These are phyloP conservation scores for Glossosoma conforme DNA, from an alignment of 1,140 invertebrate genomes.

Conservation along the genomic window DNA sequence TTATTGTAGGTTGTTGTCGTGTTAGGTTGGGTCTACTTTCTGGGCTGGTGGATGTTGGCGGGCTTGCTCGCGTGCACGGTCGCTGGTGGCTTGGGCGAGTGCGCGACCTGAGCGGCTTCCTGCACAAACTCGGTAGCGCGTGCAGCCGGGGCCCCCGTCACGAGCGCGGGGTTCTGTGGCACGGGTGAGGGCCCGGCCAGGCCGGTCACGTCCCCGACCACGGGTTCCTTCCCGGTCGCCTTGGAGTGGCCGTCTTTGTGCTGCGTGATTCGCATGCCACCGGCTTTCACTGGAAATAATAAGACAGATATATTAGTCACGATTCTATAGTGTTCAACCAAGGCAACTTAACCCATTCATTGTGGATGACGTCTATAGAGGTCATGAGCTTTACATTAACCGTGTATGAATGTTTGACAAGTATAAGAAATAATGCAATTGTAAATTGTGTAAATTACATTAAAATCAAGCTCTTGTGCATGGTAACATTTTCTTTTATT, in stretches of 20 bases:
- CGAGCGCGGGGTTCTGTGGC: constrained; percentile 69
- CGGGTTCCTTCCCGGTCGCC: constrained; percentile 55
- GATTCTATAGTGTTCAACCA: too few relatives aligned
- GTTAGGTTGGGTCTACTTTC: constrained; percentile 56
- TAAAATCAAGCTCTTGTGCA: too few relatives aligned
- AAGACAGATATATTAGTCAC: too few relatives aligned
- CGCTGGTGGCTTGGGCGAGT: constrained; percentile 66
- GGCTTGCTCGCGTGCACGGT: constrained; percentile 55
- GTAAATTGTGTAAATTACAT: too few relatives aligned
- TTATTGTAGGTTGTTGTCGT: neutral
- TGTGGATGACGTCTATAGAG: too few relatives aligned
- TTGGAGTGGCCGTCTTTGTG: constrained; percentile 68
- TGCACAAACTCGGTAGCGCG: constrained; percentile 85
- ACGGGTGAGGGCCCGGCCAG: constrained; percentile 49
- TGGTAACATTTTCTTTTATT: too few relatives aligned
- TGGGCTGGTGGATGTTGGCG: constrained; percentile 70
- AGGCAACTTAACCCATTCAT: too few relatives aligned
- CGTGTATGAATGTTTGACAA: too few relatives aligned
- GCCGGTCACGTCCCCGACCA: constrained; percentile 41
- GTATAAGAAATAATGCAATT: too few relatives aligned
- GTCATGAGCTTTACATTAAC: too few relatives aligned
- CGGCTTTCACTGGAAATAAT: constrained; percentile 73
- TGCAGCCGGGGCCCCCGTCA: constrained; percentile 72
- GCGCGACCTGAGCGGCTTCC: constrained; percentile 74
- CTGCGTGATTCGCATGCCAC: constrained; percentile 87